Base-by-base conservation (phyloP, 37 sponge, comb jelly and placozoan species). In the Lycopodina hypogea region DNA sequence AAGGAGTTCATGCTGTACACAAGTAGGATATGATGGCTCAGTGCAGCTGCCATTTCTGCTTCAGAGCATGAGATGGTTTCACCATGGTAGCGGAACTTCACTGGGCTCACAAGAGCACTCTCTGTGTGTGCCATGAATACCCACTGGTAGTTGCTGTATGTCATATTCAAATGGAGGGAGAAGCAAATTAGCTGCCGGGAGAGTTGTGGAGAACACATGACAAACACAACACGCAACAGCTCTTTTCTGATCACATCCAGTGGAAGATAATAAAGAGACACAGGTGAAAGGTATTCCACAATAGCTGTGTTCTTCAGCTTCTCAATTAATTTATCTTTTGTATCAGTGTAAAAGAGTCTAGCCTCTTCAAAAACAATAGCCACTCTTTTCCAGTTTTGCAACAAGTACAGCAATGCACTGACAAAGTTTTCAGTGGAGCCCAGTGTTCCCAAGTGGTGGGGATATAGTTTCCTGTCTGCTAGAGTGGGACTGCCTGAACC, bases 61-160 rank as follows among this genome's bases (percentile, higher is more conserved):
- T 38, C n/a, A 8, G 77, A 41, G 32, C 77, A 77, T 18, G 19
- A 1, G 30, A 60, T 60, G 2, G 28, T 22, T 42, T 28, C 18
- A 14, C 9, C 29, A 28, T 77, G 8, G 22, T 77, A 77, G 12
- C 17, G 2, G 48, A 77, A 77, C 33, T 70, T 60, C 23, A 37
- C 75, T 35, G 50, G 18, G 22, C 18, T 39, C 0, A 28, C 14
- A 42, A 77, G 33, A 26, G 60, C 65, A 63, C 19, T 24, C 15
- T 60, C 9, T 28, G 42, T 63, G 19, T 42, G 9, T 40, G 18
- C 39, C 45, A 42, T 42, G 8, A 42, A 26, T 42, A 77, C 42
- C 77, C 77, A 77, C 30, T 77, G 77, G 33, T 77, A 77, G 22
- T 8, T 42, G 9, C 33, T 38, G 50, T 77, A 77, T 28, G 32